These are phyloP conservation scores for Lophura nycthemera DNA, from an alignment of 2,113 vertebrate species.

Conservation along the genomic window DNA sequence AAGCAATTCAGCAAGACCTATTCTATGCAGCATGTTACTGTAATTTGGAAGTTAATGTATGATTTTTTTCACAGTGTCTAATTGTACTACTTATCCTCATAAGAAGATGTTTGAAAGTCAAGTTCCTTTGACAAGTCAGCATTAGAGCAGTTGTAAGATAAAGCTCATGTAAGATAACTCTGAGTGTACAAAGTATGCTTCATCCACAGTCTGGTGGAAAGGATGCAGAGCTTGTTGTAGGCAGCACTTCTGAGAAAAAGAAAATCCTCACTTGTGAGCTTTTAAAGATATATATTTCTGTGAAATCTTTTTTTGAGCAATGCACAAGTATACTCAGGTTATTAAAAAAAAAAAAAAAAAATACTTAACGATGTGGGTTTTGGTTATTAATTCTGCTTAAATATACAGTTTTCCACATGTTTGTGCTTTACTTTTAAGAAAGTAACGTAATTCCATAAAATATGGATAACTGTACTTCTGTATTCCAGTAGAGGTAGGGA, in stretches of 20 bases:
- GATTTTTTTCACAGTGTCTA: background rate
- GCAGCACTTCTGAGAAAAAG: background rate
- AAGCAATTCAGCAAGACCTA: background rate
- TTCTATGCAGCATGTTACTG: background rate
- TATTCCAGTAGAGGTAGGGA: background rate
- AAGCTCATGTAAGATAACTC: background rate
- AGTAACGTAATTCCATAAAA: background rate
- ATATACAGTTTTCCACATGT: background rate
- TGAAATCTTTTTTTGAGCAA: background rate
- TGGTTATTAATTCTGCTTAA: background rate
- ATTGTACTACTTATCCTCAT: background rate
- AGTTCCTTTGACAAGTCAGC: background rate
- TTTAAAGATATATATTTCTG: slow-evolving; percentile 22
- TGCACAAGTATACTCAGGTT: background rate
- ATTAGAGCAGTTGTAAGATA: background rate
- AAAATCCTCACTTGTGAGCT: background rate
- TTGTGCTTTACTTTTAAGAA: background rate
- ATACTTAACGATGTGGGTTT: background rate
- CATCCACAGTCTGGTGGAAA: slow-evolving; percentile 15
- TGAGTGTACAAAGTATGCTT: background rate
- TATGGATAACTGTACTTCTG: background rate
- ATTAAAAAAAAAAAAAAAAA: background rate
- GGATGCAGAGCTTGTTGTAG: slow-evolving; percentile 26
- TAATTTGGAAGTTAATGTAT: background rate
- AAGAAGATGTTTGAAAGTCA: background rate